Percentiles rank a stretch among this genome's conserved stretches.
phyloP scores from a whole-genome alignment of 2,113 vertebrate species.

The Rhynchopsitta pachyrhyncha region DNA sequence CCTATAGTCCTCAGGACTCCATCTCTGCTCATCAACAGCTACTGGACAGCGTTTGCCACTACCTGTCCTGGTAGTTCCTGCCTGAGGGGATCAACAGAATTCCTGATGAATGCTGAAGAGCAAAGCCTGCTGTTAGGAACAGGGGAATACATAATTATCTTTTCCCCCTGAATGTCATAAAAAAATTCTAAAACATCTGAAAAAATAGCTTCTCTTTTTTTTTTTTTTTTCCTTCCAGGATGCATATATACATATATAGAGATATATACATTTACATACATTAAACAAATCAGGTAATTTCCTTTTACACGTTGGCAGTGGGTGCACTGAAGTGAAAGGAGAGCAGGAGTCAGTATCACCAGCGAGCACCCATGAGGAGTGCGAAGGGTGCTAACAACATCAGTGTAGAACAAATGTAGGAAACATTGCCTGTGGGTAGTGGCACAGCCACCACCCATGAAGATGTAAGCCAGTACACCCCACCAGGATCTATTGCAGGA shows the following conservation, averaged over 20 bases:
- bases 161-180: not conserved
- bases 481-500: not conserved
- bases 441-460: rapidly evolving
- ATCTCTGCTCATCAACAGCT: not conserved
- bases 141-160: not conserved
- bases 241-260: not conserved
- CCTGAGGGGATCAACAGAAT: not conserved
- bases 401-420: not conserved
- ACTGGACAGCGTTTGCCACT: rapidly evolving
- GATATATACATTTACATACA: not conserved
- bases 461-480: not conserved
- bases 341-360: not conserved
- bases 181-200: not conserved
- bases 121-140: not conserved
- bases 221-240: not conserved
- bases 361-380: not conserved
- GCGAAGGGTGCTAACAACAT: not conserved
- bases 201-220: not conserved
- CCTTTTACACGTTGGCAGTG: not conserved
- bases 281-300: not conserved
- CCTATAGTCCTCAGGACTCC: not conserved
- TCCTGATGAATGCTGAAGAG: not conserved
- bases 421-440: rapidly evolving
- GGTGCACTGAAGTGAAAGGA: not conserved
- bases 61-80: not conserved